These are phyloP conservation scores for Microtus pennsylvanicus DNA, from an alignment of 2,113 vertebrate species.

Conservation along the genomic window DNA sequence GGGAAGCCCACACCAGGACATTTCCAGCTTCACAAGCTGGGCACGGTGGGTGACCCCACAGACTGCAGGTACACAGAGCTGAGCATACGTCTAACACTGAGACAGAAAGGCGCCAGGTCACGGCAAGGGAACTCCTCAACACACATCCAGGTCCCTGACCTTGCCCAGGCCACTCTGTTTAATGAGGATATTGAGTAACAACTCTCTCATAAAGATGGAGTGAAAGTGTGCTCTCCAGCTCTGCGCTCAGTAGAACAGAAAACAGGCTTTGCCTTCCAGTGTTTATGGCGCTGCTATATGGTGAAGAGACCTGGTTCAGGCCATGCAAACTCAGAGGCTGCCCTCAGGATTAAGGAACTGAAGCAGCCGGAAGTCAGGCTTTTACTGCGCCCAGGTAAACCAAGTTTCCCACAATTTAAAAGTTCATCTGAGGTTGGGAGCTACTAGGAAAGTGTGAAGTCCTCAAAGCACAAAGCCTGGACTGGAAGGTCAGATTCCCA, in stretches of 20 bases:
- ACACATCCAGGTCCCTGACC: background rate
- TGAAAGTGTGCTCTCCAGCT: background rate
- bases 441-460: background rate
- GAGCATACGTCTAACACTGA: too few relatives aligned
- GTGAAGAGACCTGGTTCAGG: too few relatives aligned
- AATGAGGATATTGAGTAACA: too few relatives aligned
- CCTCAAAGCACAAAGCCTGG: background rate
- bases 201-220: background rate
- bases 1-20: background rate
- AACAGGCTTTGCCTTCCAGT: too few relatives aligned
- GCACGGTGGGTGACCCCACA: background rate
- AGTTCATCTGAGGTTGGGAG: background rate
- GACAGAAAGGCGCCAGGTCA: background rate
- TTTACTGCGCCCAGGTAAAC: background rate
- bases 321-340: background rate
- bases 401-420: background rate
- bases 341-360: background rate
- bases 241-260: too few relatives aligned
- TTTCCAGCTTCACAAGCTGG: background rate
- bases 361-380: background rate
- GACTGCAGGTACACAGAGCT: background rate
- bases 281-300: accelerated
- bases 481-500: background rate
- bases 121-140: accelerated
- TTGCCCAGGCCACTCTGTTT: accelerated